A percentile compares a stretch with the other conserved stretches of the same genome.
These are phyloP conservation scores for Melieria omissa DNA, from an alignment of 2,888 invertebrate genomes.

Conservation along the genomic window DNA sequence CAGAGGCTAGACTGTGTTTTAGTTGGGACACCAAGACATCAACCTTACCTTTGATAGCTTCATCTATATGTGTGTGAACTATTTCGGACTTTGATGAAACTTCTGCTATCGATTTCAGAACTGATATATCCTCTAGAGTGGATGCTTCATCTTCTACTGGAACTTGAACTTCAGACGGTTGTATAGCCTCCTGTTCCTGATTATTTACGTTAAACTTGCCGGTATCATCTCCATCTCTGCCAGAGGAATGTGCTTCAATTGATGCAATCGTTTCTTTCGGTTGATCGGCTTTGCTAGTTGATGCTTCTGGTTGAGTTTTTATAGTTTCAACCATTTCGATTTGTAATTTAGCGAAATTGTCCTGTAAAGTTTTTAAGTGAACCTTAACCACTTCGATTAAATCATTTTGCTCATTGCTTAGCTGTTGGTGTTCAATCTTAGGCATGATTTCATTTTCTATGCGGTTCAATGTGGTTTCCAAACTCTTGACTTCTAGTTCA, in stretches of 20 bases:
- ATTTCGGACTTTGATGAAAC: conserved; percentile 36
- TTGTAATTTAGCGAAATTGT: conserved; percentile 41
- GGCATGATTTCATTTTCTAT: conserved; percentile 55
- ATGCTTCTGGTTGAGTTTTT: neutral
- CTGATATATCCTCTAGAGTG: conserved; percentile 70
- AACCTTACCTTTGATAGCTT: conserved; percentile 45
- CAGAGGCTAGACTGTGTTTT: conserved; percentile 57
- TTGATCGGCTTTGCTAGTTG: neutral
- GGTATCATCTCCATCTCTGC: conserved; percentile 15
- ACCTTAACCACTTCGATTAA: conserved; percentile 54
- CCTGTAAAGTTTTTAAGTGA: conserved; percentile 52
- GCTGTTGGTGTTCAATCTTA: conserved; percentile 46
- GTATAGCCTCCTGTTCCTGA: conserved; percentile 7
- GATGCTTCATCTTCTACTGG: conserved; percentile 55
- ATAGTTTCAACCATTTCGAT: neutral
- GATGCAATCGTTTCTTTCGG: conserved; percentile 16
- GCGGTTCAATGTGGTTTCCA: conserved; percentile 48
- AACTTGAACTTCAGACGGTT: neutral
- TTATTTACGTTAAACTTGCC: conserved; percentile 18
- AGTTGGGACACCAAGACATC: conserved; percentile 55
- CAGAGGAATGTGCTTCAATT: conserved; percentile 14
- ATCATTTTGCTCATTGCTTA: conserved; percentile 48
- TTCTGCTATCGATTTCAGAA: conserved; percentile 71
- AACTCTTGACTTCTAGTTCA: conserved; percentile 49
- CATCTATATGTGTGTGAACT: conserved; percentile 37